Conservation (phyloP, 2,888 invertebrate species). For the Lottia gigantea region DNA sequence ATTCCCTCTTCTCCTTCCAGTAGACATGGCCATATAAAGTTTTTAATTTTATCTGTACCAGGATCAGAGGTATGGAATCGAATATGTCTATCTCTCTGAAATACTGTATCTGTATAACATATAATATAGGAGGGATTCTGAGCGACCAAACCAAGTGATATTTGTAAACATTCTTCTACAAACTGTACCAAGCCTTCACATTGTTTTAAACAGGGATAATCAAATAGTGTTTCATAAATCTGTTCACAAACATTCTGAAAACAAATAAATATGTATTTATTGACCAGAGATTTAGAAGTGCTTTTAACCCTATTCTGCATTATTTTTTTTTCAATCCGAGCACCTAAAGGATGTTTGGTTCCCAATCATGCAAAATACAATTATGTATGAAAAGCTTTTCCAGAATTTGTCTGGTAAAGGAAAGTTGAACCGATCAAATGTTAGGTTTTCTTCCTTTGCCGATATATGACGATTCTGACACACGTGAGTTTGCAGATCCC, state of each 20-base stretch:
- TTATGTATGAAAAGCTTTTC: too few relatives aligned
- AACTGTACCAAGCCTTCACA: constrained; percentile 84
- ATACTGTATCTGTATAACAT: constrained; percentile 73
- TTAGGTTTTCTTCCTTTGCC: too few relatives aligned
- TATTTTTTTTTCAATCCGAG: too few relatives aligned
- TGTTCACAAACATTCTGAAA: constrained; percentile 75
- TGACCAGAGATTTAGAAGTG: too few relatives aligned
- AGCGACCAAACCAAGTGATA: constrained; percentile 88
- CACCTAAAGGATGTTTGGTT: too few relatives aligned
- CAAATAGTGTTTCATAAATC: constrained; percentile 89
- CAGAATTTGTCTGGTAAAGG: too few relatives aligned
- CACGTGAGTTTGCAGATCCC: too few relatives aligned
- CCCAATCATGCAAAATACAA: too few relatives aligned
- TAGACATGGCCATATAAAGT: constrained; percentile 89
- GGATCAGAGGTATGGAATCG: constrained; percentile 82
- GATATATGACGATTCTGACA: too few relatives aligned
- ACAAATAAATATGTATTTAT: constrained; percentile 8
- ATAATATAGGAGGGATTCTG: constrained; percentile 72
- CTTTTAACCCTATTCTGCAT: too few relatives aligned
- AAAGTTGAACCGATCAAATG: too few relatives aligned
- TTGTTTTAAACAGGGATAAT: constrained; percentile 87
- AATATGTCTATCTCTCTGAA: constrained; percentile 80
- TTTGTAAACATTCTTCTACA: constrained; percentile 82
- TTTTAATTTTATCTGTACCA: constrained; percentile 80
- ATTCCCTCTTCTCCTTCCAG: constrained; percentile 77